A percentile compares a stretch with the other conserved stretches of the same genome.
Conservation (phyloP, 2,113 vertebrate species). For the Ornithorhynchus anatinus region DNA sequence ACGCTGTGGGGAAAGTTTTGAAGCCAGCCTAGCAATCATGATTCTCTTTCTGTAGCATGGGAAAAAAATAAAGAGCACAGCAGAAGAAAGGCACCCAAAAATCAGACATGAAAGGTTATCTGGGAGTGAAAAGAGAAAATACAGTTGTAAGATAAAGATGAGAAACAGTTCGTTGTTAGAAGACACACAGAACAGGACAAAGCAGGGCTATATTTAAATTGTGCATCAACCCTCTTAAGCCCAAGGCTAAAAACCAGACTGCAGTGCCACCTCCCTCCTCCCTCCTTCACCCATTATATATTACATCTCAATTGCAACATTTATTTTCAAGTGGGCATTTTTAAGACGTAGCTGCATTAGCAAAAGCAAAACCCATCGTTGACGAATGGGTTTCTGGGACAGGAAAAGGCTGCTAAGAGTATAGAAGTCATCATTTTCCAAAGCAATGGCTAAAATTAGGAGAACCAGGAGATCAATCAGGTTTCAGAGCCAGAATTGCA, state of each 20-base stretch:
- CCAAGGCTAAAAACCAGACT: background rate
- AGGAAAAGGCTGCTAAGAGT: constrained; percentile 82
- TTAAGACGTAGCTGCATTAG: constrained; percentile 40
- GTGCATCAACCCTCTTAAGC: constrained; percentile 35
- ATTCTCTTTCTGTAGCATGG: constrained; percentile 52
- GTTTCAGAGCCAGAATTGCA: constrained; percentile 31
- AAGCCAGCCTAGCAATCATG: constrained; percentile 71
- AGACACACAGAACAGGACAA: constrained; percentile 47
- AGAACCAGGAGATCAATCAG: background rate
- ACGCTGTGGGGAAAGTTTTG: constrained; percentile 48
- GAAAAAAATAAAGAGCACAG: constrained; percentile 53
- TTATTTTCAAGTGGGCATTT: constrained; percentile 15
- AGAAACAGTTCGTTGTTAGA: constrained; percentile 44
- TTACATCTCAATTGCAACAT: background rate
- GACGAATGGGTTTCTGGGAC: constrained; percentile 56
- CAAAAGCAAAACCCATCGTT: constrained; percentile 65
- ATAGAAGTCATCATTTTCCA: constrained; percentile 43
- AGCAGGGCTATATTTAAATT: constrained; percentile 37
- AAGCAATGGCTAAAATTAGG: constrained; percentile 18
- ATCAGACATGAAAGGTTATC: constrained; percentile 49
- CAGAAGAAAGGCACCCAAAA: constrained; percentile 55
- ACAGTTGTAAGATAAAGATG: constrained; percentile 26
- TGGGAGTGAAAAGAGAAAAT: constrained; percentile 5
- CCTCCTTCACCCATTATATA: background rate
- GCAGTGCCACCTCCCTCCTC: background rate